Evolutionary conservation across 2,797 vertebrate genomes (phyloP).

Genomic region (Nasua narica): DNA sequence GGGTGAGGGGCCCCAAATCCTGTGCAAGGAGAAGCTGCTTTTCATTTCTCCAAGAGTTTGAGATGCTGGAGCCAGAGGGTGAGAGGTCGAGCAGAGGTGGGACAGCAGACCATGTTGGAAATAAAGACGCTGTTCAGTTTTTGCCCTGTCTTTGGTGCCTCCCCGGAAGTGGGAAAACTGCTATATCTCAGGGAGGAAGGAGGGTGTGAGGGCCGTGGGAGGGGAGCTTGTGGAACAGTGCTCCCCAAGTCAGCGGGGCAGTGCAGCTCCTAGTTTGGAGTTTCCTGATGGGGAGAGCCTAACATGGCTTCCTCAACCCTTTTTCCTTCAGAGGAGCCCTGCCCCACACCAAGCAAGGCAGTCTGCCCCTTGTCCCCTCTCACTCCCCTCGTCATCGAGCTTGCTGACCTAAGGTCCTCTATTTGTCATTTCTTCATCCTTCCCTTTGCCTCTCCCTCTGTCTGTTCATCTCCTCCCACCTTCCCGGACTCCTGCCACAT

Average conservation of each 20-base stretch:
- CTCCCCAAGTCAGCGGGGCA: neutral
- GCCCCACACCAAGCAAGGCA: too few species aligned
- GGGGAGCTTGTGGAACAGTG: neutral
- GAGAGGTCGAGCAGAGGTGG: neutral
- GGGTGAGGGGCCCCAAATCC: neutral
- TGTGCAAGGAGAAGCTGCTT: neutral
- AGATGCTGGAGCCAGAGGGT: neutral
- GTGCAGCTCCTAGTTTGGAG: neutral
- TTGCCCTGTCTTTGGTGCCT: neutral
- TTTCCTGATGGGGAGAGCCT: neutral
- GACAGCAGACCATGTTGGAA: neutral
- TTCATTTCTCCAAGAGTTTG: neutral
- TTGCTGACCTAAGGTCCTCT: neutral
- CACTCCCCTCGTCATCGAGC: too few species aligned
- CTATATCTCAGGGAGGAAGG: neutral
- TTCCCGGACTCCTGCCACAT: neutral
- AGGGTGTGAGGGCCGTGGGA: neutral
- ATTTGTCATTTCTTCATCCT: neutral
- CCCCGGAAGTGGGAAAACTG: neutral
- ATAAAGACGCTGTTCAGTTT: neutral
- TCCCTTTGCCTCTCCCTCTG: neutral
- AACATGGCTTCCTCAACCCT: too few species aligned
- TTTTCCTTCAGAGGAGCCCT: neutral
- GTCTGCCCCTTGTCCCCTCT: neutral
- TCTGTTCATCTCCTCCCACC: neutral